A percentile compares a stretch with the other conserved stretches of the same genome.
These are phyloP conservation scores for Metaphire vulgaris DNA, from an alignment of 1,140 invertebrate species.

Conservation along the genomic window DNA sequence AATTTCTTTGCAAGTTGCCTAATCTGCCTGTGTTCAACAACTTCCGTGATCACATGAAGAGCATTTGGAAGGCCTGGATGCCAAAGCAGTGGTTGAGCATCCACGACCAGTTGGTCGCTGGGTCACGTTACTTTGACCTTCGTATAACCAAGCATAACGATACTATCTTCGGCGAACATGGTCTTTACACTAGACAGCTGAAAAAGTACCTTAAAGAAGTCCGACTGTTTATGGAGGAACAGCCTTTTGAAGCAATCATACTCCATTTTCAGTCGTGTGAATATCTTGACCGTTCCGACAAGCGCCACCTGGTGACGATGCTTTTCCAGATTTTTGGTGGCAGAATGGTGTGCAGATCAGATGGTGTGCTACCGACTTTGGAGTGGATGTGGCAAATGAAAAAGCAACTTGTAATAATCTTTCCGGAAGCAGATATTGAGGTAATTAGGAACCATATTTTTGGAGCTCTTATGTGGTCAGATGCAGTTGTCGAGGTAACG, in stretches of 20 bases:
- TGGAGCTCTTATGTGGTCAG: slow-evolving; percentile 25
- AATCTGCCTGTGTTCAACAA: slow-evolving; percentile 29
- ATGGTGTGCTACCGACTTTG: slow-evolving; percentile 12
- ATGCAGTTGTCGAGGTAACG: slow-evolving; percentile 4
- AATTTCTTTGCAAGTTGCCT: slow-evolving; percentile 31
- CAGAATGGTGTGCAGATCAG: slow-evolving; percentile 18
- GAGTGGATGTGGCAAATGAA: slow-evolving; percentile 7
- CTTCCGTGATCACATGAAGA: slow-evolving; percentile 30
- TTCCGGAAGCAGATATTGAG: slow-evolving; percentile 20
- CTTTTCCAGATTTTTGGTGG: slow-evolving; percentile 30
- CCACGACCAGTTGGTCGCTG: slow-evolving; percentile 24
- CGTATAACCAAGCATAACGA: slow-evolving; percentile 17
- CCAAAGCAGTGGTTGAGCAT: slow-evolving; percentile 25
- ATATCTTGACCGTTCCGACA: slow-evolving; percentile 23
- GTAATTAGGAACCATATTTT: slow-evolving; percentile 30
- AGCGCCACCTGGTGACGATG: slow-evolving; percentile 29
- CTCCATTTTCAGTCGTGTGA: slow-evolving; percentile 20
- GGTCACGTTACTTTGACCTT: slow-evolving; percentile 25
- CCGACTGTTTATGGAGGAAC: slow-evolving; percentile 24
- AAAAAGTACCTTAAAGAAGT: slow-evolving; percentile 28
- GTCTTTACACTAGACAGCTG: slow-evolving; percentile 28
- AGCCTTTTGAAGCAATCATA: slow-evolving; percentile 22
- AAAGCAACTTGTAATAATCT: slow-evolving; percentile 24
- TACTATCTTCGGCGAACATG: slow-evolving; percentile 28
- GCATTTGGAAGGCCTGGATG: slow-evolving; percentile 32